Evolutionary conservation across 2,888 invertebrate genomes (phyloP).

Genomic region (Trachelus troglodyta): DNA sequence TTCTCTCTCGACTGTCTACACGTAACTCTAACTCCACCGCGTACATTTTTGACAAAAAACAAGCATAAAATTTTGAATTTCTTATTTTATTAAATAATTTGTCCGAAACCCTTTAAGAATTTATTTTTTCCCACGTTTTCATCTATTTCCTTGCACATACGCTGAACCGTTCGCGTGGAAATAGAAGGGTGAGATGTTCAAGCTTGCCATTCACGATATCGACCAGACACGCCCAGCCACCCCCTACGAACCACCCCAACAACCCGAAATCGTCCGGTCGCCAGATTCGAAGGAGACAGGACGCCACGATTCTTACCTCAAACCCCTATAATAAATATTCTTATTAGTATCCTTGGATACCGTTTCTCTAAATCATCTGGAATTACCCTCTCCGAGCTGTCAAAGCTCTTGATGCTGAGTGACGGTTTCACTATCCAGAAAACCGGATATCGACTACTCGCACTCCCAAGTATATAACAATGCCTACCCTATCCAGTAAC

Average conservation of each 20-base stretch:
- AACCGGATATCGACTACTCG: background rate
- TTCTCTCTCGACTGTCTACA: background rate
- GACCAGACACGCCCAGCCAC: slow-evolving; percentile 58
- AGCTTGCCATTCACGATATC: slow-evolving; percentile 59
- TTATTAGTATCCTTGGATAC: background rate
- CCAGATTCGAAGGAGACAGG: slow-evolving; percentile 9
- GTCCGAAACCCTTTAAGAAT: background rate
- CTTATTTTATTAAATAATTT: background rate
- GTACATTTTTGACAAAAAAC: background rate
- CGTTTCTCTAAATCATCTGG: background rate
- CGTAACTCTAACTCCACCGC: background rate
- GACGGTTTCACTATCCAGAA: background rate
- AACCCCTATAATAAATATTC: background rate
- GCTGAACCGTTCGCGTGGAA: slow-evolving; percentile 9
- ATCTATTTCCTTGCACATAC: slow-evolving; percentile 11
- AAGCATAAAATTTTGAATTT: background rate
- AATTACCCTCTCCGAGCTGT: background rate
- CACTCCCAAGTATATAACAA: background rate
- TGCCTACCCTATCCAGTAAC: background rate
- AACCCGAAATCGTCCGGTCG: slow-evolving; percentile 9
- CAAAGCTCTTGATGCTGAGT: background rate
- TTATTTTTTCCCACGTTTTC: slow-evolving; percentile 14
- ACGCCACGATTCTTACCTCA: background rate
- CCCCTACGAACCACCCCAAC: slow-evolving; percentile 21
- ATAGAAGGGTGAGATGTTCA: slow-evolving; percentile 33